Percentiles rank a stretch among this genome's conserved stretches.
Conservation (phyloP, 1,140 invertebrate genomes). For the Formica exsecta region DNA sequence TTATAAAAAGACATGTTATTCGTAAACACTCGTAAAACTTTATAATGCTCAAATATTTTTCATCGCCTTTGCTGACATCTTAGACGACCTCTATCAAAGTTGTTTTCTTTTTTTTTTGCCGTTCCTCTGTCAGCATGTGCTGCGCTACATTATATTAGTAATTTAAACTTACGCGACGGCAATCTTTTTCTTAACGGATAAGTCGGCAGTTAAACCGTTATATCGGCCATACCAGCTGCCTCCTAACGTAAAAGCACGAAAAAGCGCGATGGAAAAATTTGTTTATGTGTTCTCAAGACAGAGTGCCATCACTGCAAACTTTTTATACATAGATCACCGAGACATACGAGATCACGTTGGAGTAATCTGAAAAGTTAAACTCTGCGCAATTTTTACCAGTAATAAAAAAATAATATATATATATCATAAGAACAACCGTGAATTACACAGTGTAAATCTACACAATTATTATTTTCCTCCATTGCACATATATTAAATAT, state of each 20-base stretch:
- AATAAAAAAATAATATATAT: neutral
- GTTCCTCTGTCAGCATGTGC: neutral
- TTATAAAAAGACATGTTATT: neutral
- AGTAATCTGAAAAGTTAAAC: neutral
- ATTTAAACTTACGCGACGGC: slow-evolving; percentile 7
- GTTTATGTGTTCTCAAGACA: neutral
- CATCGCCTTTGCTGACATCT: neutral
- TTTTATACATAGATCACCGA: neutral
- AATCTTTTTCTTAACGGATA: neutral
- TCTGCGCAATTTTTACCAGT: neutral
- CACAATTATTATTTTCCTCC: neutral
- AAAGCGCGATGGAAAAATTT: neutral
- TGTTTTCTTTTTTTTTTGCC: neutral
- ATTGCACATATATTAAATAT: neutral
- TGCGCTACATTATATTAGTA: neutral
- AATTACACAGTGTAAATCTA: neutral
- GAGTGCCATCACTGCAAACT: neutral
- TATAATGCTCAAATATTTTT: neutral
- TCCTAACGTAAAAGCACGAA: slow-evolving; percentile 10
- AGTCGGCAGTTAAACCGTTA: slow-evolving; percentile 7
- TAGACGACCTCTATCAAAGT: neutral
- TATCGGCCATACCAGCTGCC: neutral
- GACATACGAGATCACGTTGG: neutral
- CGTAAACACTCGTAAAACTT: neutral
- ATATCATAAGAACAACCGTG: neutral